phyloP scores from a whole-genome alignment of 2,113 vertebrate species.

The Regulus satrapa region DNA sequence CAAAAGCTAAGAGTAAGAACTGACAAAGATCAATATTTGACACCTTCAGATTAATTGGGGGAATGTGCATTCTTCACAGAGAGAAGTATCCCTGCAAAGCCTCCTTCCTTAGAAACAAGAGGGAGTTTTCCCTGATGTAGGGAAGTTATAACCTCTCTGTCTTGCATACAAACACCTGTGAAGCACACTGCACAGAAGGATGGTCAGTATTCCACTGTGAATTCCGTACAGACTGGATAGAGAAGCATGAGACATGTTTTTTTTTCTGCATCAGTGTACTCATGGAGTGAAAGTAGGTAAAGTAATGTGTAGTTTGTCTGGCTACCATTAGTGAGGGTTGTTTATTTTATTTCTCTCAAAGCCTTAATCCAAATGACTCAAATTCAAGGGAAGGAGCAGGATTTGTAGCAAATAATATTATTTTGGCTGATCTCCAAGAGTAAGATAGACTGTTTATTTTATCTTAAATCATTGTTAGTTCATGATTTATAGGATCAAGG shows the following conservation, averaged over 20 bases:
- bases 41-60: neutral
- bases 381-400: neutral
- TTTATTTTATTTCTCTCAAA: neutral
- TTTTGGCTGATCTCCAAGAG: neutral
- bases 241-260: neutral
- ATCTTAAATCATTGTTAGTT: neutral
- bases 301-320: neutral
- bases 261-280: neutral
- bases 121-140: neutral
- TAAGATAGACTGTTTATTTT: neutral
- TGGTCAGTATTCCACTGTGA: neutral
- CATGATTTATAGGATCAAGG: neutral
- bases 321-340: neutral
- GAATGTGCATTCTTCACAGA: neutral
- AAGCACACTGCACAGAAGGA: neutral
- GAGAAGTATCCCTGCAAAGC: neutral
- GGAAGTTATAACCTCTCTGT: neutral
- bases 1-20: neutral
- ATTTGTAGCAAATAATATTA: neutral
- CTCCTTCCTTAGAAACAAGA: neutral
- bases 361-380: neutral
- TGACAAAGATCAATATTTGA: neutral
- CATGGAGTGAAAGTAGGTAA: neutral
- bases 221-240: neutral
- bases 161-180: neutral